These are phyloP conservation scores for Drusus annulatus DNA, from an alignment of 1,140 invertebrate genomes.

Conservation along the genomic window DNA sequence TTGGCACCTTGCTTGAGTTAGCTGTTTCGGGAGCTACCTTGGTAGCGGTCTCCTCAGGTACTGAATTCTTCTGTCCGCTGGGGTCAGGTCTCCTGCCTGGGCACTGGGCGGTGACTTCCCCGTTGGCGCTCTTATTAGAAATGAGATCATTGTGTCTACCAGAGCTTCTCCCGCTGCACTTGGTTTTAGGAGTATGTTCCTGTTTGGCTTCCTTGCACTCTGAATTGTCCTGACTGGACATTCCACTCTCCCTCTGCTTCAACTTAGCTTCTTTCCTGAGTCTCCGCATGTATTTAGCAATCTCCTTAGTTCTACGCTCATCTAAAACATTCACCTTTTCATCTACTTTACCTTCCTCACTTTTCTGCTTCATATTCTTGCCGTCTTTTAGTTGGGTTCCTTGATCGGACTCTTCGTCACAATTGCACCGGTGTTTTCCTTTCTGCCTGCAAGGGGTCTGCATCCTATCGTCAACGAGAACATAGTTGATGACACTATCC, in stretches of 20 bases:
- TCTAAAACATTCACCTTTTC: conserved; percentile 58
- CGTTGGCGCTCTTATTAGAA: conserved; percentile 45
- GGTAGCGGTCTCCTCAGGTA: neutral
- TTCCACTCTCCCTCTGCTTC: conserved; percentile 64
- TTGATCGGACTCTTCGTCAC: conserved; percentile 72
- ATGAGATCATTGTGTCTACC: conserved; percentile 38
- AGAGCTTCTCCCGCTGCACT: neutral
- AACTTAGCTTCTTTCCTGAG: conserved; percentile 67
- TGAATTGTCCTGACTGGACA: conserved; percentile 60
- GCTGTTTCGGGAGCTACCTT: conserved; percentile 10
- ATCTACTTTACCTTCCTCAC: conserved; percentile 28
- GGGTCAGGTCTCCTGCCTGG: neutral
- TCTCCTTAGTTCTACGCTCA: conserved; percentile 65
- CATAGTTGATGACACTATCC: conserved; percentile 46
- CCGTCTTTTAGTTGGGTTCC: conserved; percentile 56
- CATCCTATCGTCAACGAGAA: conserved; percentile 79
- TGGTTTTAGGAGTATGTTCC: neutral
- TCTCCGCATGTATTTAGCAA: conserved; percentile 68
- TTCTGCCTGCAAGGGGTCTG: conserved; percentile 79
- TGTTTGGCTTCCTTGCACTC: conserved; percentile 54
- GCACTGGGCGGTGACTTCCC: conserved; percentile 13
- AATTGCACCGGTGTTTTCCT: conserved; percentile 80
- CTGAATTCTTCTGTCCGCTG: conserved; percentile 6
- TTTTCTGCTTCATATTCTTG: conserved; percentile 57
- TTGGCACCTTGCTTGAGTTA: neutral